Base-by-base conservation (phyloP, 2,113 vertebrate species). In the Nerophis lumbriciformis region DNA sequence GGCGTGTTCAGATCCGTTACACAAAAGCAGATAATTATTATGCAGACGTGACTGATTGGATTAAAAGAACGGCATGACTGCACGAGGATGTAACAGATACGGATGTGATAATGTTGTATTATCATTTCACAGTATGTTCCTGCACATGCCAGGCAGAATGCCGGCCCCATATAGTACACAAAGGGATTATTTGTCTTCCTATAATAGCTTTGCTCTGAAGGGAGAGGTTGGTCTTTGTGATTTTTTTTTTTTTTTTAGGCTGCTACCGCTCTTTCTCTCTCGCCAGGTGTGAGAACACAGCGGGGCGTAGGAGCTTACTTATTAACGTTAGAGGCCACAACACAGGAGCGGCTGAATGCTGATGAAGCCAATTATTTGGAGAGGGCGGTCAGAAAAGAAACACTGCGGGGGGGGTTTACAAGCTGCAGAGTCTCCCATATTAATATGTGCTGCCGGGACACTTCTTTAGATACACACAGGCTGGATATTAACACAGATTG, bases 241-340 rank as follows among this genome's bases (percentile, higher is more conserved):
- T 36, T 57, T 28, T 64, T 68, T 69, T 62, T 66, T 59, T 54
- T 39, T 65, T 38, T 11, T 36, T 50, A 54, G 48, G 54, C 28
- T 3, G 71, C 58, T 36, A 16, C 75, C 56, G 67, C 63, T 76
- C 54, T 69, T 71, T 68, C 47, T 63, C 61, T 78, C 63, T 79
- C 69, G 58, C 56, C 55, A 49, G 65, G 37, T 70, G 76, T 35
- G 64, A 66, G 66, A 77, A 59, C 76, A 63, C 81, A 82, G 81
- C 76, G 45, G 78, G 74, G 5, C 10, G 49, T 59, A 75, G 66
- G 51, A 55, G 76, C 35, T 54, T 68, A 76, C 58, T 74, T 87
- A 81, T 89, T 83, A 83, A 76, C 80, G 83, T 82, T 71, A 78
- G 68, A 81, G 66, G 60, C 64, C 53, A 38, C n/a, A 36, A 38